These are phyloP conservation scores for Aythya baeri DNA, from an alignment of 2,113 vertebrate species.

Conservation along the genomic window DNA sequence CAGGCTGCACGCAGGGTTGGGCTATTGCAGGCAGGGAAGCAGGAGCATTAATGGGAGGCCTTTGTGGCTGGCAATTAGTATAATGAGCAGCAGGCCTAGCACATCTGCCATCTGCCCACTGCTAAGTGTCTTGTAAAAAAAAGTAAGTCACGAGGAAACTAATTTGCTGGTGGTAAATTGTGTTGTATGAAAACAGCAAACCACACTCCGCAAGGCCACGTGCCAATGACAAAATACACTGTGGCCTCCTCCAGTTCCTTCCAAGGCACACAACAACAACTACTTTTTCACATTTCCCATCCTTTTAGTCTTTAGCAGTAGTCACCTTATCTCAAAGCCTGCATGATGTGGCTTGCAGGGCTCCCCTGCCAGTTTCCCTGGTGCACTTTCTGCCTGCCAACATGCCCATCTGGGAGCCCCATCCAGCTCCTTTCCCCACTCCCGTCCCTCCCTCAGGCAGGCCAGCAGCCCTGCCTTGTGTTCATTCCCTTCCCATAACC, in stretches of 20 bases:
- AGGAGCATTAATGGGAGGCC: not conserved
- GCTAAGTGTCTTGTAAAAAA: not conserved
- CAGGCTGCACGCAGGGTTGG: not conserved
- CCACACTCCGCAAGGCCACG: not conserved
- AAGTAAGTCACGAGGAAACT: not conserved
- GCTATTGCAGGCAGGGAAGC: not conserved
- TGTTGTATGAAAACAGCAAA: not conserved
- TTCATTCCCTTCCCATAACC: not conserved
- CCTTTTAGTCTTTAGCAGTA: not conserved
- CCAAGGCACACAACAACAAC: not conserved
- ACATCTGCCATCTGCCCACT: constrained; percentile 35
- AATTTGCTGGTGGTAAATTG: not conserved
- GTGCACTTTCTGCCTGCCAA: not conserved
- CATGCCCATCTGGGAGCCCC: not conserved
- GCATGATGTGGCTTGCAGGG: not conserved
- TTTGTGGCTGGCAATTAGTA: not conserved
- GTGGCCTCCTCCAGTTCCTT: not conserved
- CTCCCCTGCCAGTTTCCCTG: not conserved
- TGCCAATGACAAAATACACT: not conserved
- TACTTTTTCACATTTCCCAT: not conserved
- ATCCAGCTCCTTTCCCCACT: not conserved
- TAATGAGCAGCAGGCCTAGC: not conserved
- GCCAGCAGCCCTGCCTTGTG: too few relatives aligned
- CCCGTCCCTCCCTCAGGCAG: too few relatives aligned
- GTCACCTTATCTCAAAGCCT: not conserved